These are phyloP conservation scores for Notothenia coriiceps DNA, from an alignment of 2,113 vertebrate genomes.

Conservation along the genomic window DNA sequence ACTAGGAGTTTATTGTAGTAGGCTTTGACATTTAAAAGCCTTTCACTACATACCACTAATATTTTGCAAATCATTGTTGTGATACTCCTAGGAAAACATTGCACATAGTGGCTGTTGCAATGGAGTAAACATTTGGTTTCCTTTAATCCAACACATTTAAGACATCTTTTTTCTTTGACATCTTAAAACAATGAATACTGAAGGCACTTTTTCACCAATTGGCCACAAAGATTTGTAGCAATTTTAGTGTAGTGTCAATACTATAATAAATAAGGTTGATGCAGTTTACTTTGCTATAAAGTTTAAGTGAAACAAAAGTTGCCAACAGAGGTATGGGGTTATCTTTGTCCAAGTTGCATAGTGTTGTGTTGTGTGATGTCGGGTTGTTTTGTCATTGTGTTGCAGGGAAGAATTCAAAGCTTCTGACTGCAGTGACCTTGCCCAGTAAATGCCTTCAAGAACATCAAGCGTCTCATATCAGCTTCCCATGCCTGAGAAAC, in stretches of 20 bases:
- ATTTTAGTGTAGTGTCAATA: not conserved
- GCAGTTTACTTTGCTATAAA: not conserved
- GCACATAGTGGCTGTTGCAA: not conserved
- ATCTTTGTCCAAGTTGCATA: not conserved
- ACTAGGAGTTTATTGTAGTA: slow-evolving; percentile 17
- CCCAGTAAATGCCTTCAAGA: slow-evolving; percentile 64
- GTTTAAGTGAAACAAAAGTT: not conserved
- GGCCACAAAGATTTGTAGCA: not conserved
- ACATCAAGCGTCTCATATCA: slow-evolving; percentile 64
- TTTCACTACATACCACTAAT: slow-evolving; percentile 18
- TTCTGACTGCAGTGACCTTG: slow-evolving; percentile 61
- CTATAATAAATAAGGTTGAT: not conserved
- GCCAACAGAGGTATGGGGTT: not conserved
- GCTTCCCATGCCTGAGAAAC: slow-evolving; percentile 53
- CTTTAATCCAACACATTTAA: not conserved
- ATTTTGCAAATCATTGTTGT: not conserved
- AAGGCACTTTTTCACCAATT: not conserved
- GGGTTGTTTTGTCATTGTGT: slow-evolving; percentile 54
- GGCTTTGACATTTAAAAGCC: slow-evolving; percentile 47
- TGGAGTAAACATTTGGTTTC: not conserved
- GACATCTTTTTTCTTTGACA: not conserved
- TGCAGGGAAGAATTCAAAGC: slow-evolving; percentile 34
- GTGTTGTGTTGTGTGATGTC: slow-evolving; percentile 6
- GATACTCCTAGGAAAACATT: not conserved
- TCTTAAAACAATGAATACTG: not conserved